A percentile compares a stretch with the other conserved stretches of the same genome.
These are phyloP conservation scores for Rhagoletis pomonella DNA, from an alignment of 1,140 invertebrate species.

Conservation along the genomic window DNA sequence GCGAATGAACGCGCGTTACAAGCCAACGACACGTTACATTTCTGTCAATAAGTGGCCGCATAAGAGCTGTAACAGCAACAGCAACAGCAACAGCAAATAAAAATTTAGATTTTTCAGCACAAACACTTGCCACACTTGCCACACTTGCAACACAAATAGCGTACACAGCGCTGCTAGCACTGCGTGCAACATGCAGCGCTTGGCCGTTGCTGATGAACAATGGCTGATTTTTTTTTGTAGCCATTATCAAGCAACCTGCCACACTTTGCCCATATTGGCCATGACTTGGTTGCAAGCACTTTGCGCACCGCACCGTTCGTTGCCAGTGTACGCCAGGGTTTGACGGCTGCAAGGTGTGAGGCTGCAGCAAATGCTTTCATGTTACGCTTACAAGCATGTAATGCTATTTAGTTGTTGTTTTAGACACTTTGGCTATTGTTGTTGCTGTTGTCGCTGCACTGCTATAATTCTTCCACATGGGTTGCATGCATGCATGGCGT, in stretches of 20 bases:
- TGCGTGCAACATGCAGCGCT: constrained; percentile 37
- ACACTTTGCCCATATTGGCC: constrained; percentile 16
- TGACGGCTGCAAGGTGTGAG: neutral
- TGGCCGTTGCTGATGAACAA: neutral
- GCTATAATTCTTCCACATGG: constrained; percentile 8
- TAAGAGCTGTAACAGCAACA: too few relatives aligned
- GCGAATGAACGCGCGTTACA: constrained; percentile 39
- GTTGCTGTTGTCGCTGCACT: neutral
- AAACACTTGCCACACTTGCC: constrained; percentile 17
- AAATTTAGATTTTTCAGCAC: constrained; percentile 11
- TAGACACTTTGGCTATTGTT: neutral
- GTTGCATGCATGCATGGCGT: constrained; percentile 13
- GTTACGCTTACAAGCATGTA: neutral
- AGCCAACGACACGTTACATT: constrained; percentile 49
- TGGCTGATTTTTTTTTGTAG: neutral
- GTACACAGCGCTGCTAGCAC: neutral
- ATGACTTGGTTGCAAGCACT: neutral
- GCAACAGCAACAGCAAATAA: neutral
- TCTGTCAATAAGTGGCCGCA: constrained; percentile 29
- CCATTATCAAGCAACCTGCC: constrained; percentile 6
- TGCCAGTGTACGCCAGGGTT: neutral
- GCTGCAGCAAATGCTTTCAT: neutral
- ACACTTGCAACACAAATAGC: constrained; percentile 1
- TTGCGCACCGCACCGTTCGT: neutral
- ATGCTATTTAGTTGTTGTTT: constrained; percentile 16